These are phyloP conservation scores for Campoletis raptor DNA, from an alignment of 2,888 invertebrate species.

Conservation along the genomic window DNA sequence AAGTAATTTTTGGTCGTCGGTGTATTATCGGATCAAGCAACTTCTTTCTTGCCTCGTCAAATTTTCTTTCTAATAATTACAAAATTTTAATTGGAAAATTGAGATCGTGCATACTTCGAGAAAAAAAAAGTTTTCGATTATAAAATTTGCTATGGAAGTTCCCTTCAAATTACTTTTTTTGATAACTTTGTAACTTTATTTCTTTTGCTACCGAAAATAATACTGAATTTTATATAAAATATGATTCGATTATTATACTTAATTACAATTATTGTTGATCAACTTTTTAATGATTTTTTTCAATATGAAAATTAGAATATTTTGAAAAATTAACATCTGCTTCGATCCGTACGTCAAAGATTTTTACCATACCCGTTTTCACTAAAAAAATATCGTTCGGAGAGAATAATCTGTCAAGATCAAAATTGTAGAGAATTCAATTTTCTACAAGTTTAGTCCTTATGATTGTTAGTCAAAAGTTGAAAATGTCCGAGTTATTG, in stretches of 20 bases:
- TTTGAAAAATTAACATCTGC: not conserved
- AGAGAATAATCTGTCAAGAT: too few species aligned
- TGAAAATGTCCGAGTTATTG: too few species aligned
- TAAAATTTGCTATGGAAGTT: not conserved
- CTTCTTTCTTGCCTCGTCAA: not conserved
- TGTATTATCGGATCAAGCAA: not conserved
- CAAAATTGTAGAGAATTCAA: too few species aligned
- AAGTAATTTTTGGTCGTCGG: not conserved
- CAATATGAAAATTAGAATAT: not conserved
- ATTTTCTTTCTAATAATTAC: not conserved
- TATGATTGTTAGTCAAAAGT: too few species aligned
- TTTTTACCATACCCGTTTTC: too few species aligned
- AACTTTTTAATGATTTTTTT: not conserved
- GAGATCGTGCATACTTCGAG: not conserved
- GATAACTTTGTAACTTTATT: not conserved
- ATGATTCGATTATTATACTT: not conserved
- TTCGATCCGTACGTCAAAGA: too few species aligned
- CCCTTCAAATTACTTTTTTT: not conserved
- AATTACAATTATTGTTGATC: not conserved
- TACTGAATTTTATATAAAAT: not conserved
- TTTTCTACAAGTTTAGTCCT: too few species aligned
- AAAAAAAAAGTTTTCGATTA: not conserved
- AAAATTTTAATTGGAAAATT: slow-evolving; percentile 27
- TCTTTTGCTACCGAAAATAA: not conserved
- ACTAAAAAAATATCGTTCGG: too few species aligned